Conservation (phyloP, 2,888 invertebrate species). For the Dolomedes plantarius region DNA sequence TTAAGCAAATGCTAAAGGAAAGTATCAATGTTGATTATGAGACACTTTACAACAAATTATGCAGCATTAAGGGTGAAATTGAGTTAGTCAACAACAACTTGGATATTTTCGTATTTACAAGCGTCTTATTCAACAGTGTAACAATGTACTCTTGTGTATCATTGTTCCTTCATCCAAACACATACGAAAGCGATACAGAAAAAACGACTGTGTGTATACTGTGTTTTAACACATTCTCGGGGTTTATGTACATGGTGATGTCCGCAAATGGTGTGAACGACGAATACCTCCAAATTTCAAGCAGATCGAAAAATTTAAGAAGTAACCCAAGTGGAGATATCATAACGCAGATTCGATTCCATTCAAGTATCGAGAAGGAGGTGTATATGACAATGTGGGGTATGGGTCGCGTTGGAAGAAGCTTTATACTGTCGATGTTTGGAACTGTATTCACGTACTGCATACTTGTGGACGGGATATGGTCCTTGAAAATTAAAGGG, state of each 20-base stretch:
- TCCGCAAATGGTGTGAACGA: background rate
- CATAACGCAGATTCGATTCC: background rate
- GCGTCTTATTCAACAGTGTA: no score
- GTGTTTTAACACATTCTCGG: background rate
- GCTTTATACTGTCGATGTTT: background rate
- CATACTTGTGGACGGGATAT: background rate
- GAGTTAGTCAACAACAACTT: no score
- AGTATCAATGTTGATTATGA: no score
- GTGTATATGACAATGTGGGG: background rate
- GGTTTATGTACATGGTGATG: background rate
- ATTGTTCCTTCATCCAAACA: no score
- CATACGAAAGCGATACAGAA: no score
- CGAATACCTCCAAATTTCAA: background rate
- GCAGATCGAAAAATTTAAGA: background rate
- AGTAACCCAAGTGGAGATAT: background rate
- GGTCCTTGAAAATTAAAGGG: no score
- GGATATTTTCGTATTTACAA: no score
- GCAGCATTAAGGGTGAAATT: no score
- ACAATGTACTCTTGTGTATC: no score
- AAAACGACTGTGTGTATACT: no score
- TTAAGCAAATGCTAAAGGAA: no score
- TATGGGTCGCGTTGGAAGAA: background rate
- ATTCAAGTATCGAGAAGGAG: background rate
- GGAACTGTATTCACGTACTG: background rate
- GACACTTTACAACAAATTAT: no score